Percentiles rank a stretch among this genome's conserved stretches.
These are phyloP conservation scores for Notoglanidium macrostoma DNA, from an alignment of 2,797 vertebrate species.

Conservation along the genomic window DNA sequence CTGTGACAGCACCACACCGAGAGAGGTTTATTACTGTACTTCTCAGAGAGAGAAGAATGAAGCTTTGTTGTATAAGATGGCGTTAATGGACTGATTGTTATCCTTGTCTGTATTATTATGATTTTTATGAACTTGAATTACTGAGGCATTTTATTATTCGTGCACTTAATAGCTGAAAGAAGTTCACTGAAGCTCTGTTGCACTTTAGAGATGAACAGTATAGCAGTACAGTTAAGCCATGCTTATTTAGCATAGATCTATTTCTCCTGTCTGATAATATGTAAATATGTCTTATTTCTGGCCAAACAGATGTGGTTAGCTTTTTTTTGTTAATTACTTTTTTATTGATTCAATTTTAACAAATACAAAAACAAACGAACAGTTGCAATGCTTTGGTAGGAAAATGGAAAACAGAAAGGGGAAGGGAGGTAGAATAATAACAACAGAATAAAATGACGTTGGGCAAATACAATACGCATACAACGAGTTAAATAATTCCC, in stretches of 20 bases:
- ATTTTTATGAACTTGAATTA: constrained; percentile 15
- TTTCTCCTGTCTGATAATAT: background rate
- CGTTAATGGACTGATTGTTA: background rate
- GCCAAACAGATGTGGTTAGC: background rate
- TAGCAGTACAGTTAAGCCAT: background rate
- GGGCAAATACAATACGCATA: too few species aligned
- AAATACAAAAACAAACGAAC: too few species aligned
- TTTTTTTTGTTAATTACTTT: too few species aligned
- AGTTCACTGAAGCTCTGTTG: background rate
- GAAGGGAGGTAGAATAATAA: too few species aligned
- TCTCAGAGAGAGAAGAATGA: background rate
- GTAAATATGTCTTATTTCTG: background rate
- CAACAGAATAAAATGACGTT: too few species aligned
- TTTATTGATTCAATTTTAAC: too few species aligned
- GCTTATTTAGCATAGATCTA: background rate
- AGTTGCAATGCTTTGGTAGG: too few species aligned
- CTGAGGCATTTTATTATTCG: background rate
- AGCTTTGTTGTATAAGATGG: background rate
- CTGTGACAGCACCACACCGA: background rate
- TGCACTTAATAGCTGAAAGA: background rate
- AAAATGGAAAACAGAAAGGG: too few species aligned
- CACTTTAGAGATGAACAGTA: background rate
- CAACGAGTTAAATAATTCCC: too few species aligned
- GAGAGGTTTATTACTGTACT: background rate
- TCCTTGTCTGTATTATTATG: constrained; percentile 46